phyloP scores from a whole-genome alignment of 2,797 vertebrate genomes.

The Betta splendens region DNA sequence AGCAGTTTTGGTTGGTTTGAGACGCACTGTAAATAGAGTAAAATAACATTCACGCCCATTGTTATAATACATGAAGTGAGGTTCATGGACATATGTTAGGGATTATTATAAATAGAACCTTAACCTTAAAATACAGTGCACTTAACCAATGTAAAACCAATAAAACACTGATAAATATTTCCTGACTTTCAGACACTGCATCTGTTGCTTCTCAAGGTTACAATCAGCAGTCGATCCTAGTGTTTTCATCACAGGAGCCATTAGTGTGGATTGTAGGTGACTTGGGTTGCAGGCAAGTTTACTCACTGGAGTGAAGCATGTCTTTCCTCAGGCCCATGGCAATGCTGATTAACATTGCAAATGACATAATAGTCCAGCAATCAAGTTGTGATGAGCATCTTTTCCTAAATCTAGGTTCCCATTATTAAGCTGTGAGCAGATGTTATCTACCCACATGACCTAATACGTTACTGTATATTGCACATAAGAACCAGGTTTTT shows the following conservation, averaged over 20 bases:
- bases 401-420: constrained; percentile 38
- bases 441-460: constrained; percentile 28
- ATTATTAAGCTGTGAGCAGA: constrained; percentile 26
- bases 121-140: neutral
- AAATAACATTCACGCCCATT: constrained; percentile 2
- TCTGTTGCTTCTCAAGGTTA: constrained; percentile 6
- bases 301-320: constrained; percentile 30
- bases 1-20: constrained; percentile 46
- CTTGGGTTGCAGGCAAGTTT: constrained; percentile 30
- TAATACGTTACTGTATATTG: constrained; percentile 16
- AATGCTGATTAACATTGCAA: constrained; percentile 42
- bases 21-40: constrained; percentile 16
- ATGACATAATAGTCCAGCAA: constrained; percentile 48
- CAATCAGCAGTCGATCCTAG: constrained; percentile 13
- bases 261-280: constrained; percentile 26
- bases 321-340: constrained; percentile 16
- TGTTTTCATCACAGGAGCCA: constrained; percentile 19
- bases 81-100: neutral
- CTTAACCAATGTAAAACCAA: constrained; percentile 1
- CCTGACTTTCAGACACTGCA: neutral
- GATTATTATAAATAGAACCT: no score
- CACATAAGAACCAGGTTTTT: constrained; percentile 5
- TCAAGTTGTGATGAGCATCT: constrained; percentile 38
- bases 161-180: neutral
- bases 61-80: neutral